Percentiles rank a stretch among this genome's conserved stretches.
These are phyloP conservation scores for Mesoclemmys tuberculata DNA, from an alignment of 2,113 vertebrate species.

Conservation along the genomic window DNA sequence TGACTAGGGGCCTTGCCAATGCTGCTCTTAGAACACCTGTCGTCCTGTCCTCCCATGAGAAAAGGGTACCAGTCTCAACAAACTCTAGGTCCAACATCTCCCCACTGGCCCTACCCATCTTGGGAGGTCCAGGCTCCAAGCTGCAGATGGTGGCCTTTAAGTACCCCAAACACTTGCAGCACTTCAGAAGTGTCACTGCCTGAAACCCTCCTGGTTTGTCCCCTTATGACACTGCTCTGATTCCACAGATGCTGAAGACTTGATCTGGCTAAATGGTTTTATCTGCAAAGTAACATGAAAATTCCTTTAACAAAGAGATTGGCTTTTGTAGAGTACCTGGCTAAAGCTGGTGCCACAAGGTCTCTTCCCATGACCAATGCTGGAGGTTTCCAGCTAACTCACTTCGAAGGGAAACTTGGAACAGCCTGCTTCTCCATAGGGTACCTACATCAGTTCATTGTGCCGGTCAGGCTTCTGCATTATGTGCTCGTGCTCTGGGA, in stretches of 20 bases:
- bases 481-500: accelerated
- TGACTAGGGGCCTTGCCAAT: no score
- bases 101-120: not conserved
- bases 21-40: not conserved
- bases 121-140: not conserved
- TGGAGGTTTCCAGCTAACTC: accelerated
- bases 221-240: not conserved
- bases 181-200: accelerated
- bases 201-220: accelerated
- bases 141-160: accelerated
- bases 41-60: no score
- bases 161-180: not conserved
- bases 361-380: not conserved
- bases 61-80: not conserved
- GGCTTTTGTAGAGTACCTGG: not conserved
- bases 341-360: accelerated
- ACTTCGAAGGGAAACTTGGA: not conserved
- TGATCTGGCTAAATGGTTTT: accelerated
- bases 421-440: accelerated
- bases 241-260: not conserved
- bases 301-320: not conserved
- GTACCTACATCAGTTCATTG: accelerated
- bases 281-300: not conserved
- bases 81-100: not conserved
- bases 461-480: not conserved